Base-by-base conservation (phyloP, 1,140 invertebrate genomes). In the Fopius arisanus region DNA sequence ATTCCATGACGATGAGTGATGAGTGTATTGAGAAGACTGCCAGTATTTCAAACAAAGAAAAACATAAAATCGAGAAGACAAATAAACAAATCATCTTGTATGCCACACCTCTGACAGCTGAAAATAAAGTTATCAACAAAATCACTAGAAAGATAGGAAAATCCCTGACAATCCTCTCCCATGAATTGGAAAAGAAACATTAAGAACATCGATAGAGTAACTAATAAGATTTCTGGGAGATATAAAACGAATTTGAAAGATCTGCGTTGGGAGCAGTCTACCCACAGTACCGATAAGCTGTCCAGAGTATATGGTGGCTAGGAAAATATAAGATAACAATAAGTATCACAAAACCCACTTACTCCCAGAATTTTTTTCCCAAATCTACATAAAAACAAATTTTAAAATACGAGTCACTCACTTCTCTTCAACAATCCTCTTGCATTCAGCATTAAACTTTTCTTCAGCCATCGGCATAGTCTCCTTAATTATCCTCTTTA, bases 381-480 rank as follows among this genome's bases (percentile, higher is more conserved):
- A 72, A 33, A 76, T 10, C 33, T 43, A 67, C 48, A 29, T 31
- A 41, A 10, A 10, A 37, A 10, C 33, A 3, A n/a, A 37, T 37
- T 37, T 37, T 7, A 37, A 37, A 37, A 37, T 37, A 37, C 7
- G 33, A 59, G 12, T 67, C 77, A 86, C 89, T 87, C 84, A 91
- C 90, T 91, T 91, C 77, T 87, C 88, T 73, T 91, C 88, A 12
- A 85, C 81, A 71, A 90, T 83, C 71, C 85, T 88, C 75, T 91
- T 88, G 79, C 89, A 89, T 62, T 92, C 91, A 40, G 87, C 88
- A 40, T 90, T 88, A 80, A 92, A 90, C 79, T 88, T 90, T 72
- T 90, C 89, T 70, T 90, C 78, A 41, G 91, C 79, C 5, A 83
- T 78, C 66, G 91, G 91, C 91, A 93, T 92, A 19, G 89, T 80